Conservation (phyloP, 2,888 invertebrate species). For the Trichopria drosophilae region DNA sequence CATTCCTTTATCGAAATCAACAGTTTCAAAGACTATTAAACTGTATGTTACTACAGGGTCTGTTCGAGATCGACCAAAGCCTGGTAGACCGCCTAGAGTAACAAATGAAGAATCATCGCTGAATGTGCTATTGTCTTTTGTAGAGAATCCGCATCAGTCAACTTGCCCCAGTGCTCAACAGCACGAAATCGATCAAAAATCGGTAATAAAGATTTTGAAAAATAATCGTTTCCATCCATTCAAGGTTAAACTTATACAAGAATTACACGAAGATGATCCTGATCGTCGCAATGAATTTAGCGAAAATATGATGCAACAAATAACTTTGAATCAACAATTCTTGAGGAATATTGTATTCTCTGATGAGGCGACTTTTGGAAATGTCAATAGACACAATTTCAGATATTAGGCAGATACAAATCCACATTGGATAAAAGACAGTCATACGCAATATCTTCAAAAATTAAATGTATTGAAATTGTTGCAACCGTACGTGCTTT, state of each 20-base stretch:
- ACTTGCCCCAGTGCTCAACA: conserved; percentile 15
- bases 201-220: conserved; percentile 25
- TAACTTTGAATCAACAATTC: conserved; percentile 17
- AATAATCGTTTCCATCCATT: conserved; percentile 32
- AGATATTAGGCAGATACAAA: conserved; percentile 39
- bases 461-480: conserved; percentile 19
- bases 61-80: conserved; percentile 8
- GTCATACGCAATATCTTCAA: conserved; percentile 29
- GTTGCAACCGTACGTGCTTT: not conserved
- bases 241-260: conserved; percentile 39
- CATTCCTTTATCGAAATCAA: conserved; percentile 11
- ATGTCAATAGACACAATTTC: conserved; percentile 42
- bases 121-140: conserved; percentile 26
- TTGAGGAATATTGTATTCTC: conserved; percentile 13
- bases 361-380: conserved; percentile 26
- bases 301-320: conserved; percentile 27
- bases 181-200: conserved; percentile 15
- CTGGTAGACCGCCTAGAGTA: conserved; percentile 21
- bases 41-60: conserved; percentile 14
- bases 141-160: conserved; percentile 25
- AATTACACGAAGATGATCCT: conserved; percentile 37
- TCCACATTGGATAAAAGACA: conserved; percentile 34
- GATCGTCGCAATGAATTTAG: conserved; percentile 39
- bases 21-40: conserved; percentile 12
- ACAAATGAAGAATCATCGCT: conserved; percentile 19